Evolutionary conservation across 2,113 vertebrate genomes (phyloP), one percentile per base, ranked within the genome.

Genomic region (Melanocharis versteri): DNA sequence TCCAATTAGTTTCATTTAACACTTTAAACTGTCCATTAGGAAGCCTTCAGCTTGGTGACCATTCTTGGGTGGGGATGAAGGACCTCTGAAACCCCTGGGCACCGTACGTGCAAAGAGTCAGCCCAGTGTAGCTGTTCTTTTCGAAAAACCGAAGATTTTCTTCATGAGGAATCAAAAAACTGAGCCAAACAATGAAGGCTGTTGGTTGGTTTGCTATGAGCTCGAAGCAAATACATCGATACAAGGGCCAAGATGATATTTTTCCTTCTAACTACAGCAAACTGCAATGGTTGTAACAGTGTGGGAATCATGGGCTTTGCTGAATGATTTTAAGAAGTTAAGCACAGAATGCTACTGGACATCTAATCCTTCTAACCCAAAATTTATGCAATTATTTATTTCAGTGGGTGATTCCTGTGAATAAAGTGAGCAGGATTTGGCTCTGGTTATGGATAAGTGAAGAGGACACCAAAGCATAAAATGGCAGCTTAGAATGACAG

Each of bases 341-440:
- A 80, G 21, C 12, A 5, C 14, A 93, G 84, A 91, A 95, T 85
- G 64, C 8, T 70, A 66, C 42, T 62, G 71, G 61, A 70, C 35
- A 88, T 40, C 30, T 93, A 96, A 93, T 90, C 93, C 78, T 80
- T 62, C 62, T 90, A 83, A 83, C 83, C 48, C 56, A 83, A 83
- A 93, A 79, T 88, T 72, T 86, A 88, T 93, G 82, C 58, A 85
- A 35, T 83, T 94, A 88, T 93, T 95, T 93, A 95, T 90, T 97
- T 96, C 91, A 90, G 82, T 80, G 75, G 18, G 31, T 76, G 33
- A 96, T 91, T 91, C 45, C 50, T 1, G 7, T 90, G 91, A 94
- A 94, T 56, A 89, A 89, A 83, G 42, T 66, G 44, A 96, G 68
- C 42, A 80, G 87, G 75, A 93, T 95, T 95, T 94, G 91, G 62